phyloP scores from a whole-genome alignment of 1,140 invertebrate genomes.

The Philaenus spumarius region DNA sequence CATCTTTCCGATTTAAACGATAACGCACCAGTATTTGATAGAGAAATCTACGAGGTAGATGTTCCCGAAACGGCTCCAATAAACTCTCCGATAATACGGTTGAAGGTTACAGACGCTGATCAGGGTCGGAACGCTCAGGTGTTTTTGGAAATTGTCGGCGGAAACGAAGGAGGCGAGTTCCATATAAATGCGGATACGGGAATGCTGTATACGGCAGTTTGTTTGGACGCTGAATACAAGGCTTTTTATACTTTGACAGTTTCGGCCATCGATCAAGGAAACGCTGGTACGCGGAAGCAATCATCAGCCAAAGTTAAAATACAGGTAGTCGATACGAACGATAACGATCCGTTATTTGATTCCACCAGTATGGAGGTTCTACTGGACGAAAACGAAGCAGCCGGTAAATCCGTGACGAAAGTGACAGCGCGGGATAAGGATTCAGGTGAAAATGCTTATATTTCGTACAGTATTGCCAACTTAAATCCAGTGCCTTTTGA shows the following conservation, averaged over 20 bases:
- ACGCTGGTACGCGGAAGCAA: conserved; percentile 72
- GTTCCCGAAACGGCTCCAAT: conserved; percentile 83
- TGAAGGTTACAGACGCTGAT: conserved; percentile 81
- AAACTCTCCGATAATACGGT: conserved; percentile 76
- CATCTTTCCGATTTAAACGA: conserved; percentile 76
- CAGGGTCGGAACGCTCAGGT: conserved; percentile 75
- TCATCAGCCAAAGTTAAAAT: conserved; percentile 87
- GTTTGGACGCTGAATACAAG: conserved; percentile 81
- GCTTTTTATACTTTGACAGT: conserved; percentile 87
- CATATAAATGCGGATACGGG: conserved; percentile 80
- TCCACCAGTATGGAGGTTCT: conserved; percentile 54
- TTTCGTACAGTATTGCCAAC: conserved; percentile 90
- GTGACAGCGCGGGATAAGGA: conserved; percentile 82
- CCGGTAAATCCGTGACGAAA: conserved; percentile 72
- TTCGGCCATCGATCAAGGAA: conserved; percentile 82
- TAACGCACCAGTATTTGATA: conserved; percentile 80
- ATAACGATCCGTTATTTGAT: conserved; percentile 87
- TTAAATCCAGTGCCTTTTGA: conserved; percentile 86
- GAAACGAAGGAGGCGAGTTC: conserved; percentile 86
- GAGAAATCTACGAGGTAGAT: conserved; percentile 79
- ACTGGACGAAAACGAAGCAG: conserved; percentile 80
- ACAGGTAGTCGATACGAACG: conserved; percentile 80
- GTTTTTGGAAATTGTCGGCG: conserved; percentile 81
- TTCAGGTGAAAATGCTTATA: conserved; percentile 88
- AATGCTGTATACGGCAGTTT: conserved; percentile 76